Evolutionary conservation across 2,797 vertebrate genomes (phyloP).

Genomic region (Crocodylus rhombifer): DNA sequence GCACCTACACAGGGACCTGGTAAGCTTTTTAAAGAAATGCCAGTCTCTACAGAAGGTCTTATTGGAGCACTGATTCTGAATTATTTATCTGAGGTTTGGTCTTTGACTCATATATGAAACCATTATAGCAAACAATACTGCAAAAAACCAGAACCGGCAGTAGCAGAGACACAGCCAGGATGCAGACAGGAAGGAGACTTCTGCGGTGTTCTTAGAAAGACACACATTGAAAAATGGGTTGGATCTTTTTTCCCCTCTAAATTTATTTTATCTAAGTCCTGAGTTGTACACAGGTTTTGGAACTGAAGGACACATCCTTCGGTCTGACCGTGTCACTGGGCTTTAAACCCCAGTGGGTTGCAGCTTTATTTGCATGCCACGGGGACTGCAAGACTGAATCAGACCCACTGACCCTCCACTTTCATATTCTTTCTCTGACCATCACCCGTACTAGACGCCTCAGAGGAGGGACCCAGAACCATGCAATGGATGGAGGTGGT

Average conservation of each 20-base stretch:
- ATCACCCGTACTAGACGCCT: background rate
- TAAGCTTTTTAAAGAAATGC: constrained; percentile 32
- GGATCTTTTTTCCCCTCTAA: too few relatives aligned
- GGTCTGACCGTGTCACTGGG: too few relatives aligned
- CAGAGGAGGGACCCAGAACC: background rate
- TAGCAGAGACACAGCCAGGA: background rate
- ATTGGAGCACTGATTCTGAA: background rate
- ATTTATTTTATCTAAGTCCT: too few relatives aligned
- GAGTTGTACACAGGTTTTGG: too few relatives aligned
- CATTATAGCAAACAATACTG: background rate
- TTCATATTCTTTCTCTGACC: background rate
- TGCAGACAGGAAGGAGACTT: constrained; percentile 22
- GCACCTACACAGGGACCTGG: constrained; percentile 57
- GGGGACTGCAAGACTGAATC: background rate
- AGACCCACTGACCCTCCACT: background rate
- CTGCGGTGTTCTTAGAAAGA: constrained; percentile 22
- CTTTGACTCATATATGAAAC: background rate
- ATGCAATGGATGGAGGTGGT: background rate
- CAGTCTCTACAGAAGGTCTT: constrained; percentile 14
- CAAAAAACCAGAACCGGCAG: constrained; percentile 12
- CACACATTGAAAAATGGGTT: too few relatives aligned
- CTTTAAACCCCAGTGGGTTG: background rate
- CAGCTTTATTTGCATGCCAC: background rate
- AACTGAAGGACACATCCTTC: too few relatives aligned
- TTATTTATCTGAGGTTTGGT: constrained; percentile 39